These are phyloP conservation scores for Scytalopus superciliaris DNA, from an alignment of 2,113 vertebrate genomes.

Conservation along the genomic window DNA sequence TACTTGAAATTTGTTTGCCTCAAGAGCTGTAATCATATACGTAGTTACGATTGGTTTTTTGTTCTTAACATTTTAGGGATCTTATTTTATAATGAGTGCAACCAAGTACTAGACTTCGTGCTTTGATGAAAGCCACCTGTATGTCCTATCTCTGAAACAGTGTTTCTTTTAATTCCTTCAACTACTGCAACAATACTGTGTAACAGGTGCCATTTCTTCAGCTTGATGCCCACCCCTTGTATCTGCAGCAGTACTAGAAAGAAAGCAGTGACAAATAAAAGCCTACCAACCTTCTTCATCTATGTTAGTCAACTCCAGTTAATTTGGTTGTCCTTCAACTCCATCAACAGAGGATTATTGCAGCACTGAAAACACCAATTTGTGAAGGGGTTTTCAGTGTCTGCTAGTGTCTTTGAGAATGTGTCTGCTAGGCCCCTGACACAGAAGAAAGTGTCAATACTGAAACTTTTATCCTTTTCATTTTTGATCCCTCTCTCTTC, in stretches of 20 bases:
- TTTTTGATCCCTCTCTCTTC: neutral
- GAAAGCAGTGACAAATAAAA: neutral
- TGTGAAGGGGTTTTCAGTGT: neutral
- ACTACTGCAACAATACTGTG: neutral
- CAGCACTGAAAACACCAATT: neutral
- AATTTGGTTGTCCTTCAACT: neutral
- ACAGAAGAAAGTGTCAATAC: rapidly evolving
- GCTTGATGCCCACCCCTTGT: neutral
- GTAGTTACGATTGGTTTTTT: neutral
- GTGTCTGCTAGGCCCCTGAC: neutral
- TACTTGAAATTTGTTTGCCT: neutral
- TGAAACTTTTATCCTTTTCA: neutral
- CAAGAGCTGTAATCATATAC: neutral
- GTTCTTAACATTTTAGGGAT: neutral
- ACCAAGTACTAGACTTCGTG: neutral
- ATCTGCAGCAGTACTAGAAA: neutral
- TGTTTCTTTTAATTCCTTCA: neutral
- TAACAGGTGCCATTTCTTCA: neutral
- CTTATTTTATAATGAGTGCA: neutral
- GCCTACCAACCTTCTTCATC: neutral
- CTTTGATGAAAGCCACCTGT: neutral
- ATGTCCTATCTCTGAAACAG: neutral
- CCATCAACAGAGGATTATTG: neutral
- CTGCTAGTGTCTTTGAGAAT: neutral
- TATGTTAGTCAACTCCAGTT: neutral